Evolutionary conservation across 2,113 vertebrate genomes (phyloP).

Genomic region (Peromyscus maniculatus): DNA sequence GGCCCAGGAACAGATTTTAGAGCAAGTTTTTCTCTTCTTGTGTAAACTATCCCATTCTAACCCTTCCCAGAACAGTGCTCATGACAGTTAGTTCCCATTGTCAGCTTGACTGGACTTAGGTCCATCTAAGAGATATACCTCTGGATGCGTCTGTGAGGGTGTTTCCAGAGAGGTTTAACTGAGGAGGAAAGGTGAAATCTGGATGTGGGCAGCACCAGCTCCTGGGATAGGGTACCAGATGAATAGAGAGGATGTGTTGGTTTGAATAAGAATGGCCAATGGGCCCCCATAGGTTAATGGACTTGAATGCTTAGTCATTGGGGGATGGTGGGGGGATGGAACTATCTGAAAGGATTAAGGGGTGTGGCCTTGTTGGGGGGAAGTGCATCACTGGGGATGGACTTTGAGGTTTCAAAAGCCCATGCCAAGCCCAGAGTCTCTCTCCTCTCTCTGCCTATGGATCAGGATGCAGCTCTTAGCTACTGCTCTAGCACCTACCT

Average conservation of each 20-base stretch:
- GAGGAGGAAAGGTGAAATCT: background rate
- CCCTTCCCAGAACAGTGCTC: background rate
- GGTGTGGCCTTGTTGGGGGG: background rate
- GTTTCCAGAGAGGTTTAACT: background rate
- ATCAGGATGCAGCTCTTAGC: background rate
- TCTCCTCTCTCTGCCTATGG: background rate
- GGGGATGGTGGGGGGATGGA: background rate
- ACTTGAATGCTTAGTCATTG: background rate
- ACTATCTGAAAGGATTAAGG: background rate
- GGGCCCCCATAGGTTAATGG: background rate
- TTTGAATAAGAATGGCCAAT: background rate
- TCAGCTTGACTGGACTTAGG: background rate
- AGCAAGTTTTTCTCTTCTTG: background rate
- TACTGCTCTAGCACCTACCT: background rate
- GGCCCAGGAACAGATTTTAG: background rate
- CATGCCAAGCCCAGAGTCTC: background rate
- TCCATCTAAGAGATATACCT: background rate
- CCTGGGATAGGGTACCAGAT: background rate
- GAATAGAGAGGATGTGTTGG: background rate
- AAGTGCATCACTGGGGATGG: background rate
- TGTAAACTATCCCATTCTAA: background rate
- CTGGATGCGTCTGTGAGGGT: background rate
- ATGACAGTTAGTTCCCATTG: background rate
- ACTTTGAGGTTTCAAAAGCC: background rate
- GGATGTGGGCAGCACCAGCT: background rate